These are phyloP conservation scores for Diplodus puntazzo DNA, from an alignment of 2,797 vertebrate species.

Conservation along the genomic window DNA sequence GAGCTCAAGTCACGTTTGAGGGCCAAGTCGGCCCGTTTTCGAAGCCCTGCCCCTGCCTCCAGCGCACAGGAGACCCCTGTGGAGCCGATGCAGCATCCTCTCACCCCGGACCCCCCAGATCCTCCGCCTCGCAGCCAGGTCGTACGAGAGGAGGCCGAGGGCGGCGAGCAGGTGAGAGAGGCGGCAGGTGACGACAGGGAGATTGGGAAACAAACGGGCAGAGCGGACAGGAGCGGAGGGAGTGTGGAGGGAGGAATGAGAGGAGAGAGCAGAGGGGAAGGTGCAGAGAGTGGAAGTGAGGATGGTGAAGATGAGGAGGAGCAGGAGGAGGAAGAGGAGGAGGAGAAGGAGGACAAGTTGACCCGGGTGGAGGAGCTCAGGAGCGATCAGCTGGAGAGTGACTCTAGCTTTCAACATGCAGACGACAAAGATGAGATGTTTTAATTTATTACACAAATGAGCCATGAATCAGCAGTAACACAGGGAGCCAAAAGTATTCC, in stretches of 20 bases:
- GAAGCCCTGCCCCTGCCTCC: slow-evolving; percentile 7
- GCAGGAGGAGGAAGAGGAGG: slow-evolving; percentile 43
- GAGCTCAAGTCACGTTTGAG: slow-evolving; percentile 82
- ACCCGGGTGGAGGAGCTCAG: slow-evolving; percentile 49
- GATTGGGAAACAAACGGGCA: neutral
- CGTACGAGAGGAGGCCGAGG: slow-evolving; percentile 8
- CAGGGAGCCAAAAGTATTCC: slow-evolving; percentile 45
- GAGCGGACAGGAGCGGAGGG: neutral
- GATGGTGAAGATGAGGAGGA: slow-evolving; percentile 9
- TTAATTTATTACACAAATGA: slow-evolving; percentile 51
- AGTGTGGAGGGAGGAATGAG: neutral
- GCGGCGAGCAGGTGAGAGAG: slow-evolving; percentile 38
- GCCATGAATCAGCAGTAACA: slow-evolving; percentile 27
- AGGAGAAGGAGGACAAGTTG: slow-evolving; percentile 39
- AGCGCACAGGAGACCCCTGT: slow-evolving; percentile 1
- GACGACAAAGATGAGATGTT: slow-evolving; percentile 62
- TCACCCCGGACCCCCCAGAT: neutral
- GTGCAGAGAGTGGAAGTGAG: neutral
- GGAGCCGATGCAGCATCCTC: slow-evolving; percentile 31
- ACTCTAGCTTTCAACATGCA: slow-evolving; percentile 71
- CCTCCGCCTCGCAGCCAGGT: slow-evolving; percentile 16
- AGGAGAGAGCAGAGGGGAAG: neutral
- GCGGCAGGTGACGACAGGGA: neutral
- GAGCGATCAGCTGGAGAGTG: slow-evolving; percentile 64
- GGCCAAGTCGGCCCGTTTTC: slow-evolving; percentile 74